Percentiles rank a stretch among this genome's conserved stretches.
These are phyloP conservation scores for Galemys pyrenaicus DNA, from an alignment of 2,113 vertebrate genomes.

Conservation along the genomic window DNA sequence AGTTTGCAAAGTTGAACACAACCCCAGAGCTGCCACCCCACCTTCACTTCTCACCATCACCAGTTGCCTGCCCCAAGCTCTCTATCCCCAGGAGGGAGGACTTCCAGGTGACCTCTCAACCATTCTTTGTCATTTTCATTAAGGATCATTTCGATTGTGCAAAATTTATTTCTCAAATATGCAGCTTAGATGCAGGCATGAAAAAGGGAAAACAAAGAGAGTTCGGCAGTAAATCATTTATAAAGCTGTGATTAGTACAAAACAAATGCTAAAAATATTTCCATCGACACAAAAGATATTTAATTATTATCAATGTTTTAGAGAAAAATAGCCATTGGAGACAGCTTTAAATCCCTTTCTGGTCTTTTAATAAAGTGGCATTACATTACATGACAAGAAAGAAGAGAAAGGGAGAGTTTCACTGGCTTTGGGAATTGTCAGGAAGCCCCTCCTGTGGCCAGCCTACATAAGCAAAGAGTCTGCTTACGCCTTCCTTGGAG, in stretches of 20 bases:
- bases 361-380: background rate
- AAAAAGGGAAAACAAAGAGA: slow-evolving; percentile 12
- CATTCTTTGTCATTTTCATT: background rate
- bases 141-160: background rate
- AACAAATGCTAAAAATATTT: slow-evolving; percentile 18
- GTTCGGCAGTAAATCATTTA: slow-evolving; percentile 10
- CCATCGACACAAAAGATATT: background rate
- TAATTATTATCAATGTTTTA: slow-evolving; percentile 41
- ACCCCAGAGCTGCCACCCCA: background rate
- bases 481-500: background rate
- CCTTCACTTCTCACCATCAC: background rate
- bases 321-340: slow-evolving; percentile 37
- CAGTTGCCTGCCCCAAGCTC: background rate
- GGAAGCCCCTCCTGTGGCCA: background rate
- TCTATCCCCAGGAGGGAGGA: background rate
- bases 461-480: too few species aligned
- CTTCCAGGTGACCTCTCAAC: background rate
- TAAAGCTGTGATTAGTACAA: background rate
- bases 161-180: slow-evolving; percentile 28
- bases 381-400: background rate
- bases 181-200: background rate
- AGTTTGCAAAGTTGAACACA: slow-evolving; percentile 33
- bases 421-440: background rate
- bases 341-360: background rate
- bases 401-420: background rate